Evolutionary conservation across 2,113 vertebrate genomes (phyloP).

Genomic region (Aptenodytes patagonicus): DNA sequence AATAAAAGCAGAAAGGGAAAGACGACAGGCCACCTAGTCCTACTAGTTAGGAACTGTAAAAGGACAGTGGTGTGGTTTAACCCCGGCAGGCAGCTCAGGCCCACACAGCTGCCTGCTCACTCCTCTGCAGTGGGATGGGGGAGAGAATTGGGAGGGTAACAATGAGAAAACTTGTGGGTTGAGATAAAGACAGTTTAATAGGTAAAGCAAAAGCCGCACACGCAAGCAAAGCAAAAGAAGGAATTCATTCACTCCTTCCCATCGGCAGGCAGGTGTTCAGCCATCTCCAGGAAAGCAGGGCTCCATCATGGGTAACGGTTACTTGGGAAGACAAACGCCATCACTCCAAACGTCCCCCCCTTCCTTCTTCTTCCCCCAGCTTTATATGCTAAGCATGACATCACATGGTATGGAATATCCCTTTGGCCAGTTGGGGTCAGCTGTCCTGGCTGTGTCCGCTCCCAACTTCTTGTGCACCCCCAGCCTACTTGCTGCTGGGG

Average conservation of each 20-base stretch:
- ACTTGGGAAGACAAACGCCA: background rate
- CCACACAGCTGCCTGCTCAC: rapidly evolving
- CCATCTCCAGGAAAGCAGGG: background rate
- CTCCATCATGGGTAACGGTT: rapidly evolving
- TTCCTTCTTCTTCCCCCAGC: background rate
- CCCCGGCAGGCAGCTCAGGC: background rate
- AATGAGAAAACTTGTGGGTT: background rate
- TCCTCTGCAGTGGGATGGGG: background rate
- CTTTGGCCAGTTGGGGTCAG: background rate
- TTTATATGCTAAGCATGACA: background rate
- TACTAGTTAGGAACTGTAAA: background rate
- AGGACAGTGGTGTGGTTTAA: background rate
- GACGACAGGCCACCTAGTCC: background rate
- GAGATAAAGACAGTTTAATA: background rate
- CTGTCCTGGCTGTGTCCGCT: background rate
- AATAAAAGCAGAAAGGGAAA: background rate
- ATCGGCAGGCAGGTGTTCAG: background rate
- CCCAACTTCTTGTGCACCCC: background rate
- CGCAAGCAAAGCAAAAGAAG: background rate
- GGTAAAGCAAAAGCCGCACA: rapidly evolving
- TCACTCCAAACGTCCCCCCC: rapidly evolving
- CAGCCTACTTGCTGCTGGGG: background rate
- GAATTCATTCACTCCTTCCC: background rate
- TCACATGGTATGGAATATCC: background rate
- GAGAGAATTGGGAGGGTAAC: background rate